A percentile compares a stretch with the other conserved stretches of the same genome.
Evolutionary conservation across 2,113 vertebrate species (phyloP).

Genomic region (Cariama cristata): DNA sequence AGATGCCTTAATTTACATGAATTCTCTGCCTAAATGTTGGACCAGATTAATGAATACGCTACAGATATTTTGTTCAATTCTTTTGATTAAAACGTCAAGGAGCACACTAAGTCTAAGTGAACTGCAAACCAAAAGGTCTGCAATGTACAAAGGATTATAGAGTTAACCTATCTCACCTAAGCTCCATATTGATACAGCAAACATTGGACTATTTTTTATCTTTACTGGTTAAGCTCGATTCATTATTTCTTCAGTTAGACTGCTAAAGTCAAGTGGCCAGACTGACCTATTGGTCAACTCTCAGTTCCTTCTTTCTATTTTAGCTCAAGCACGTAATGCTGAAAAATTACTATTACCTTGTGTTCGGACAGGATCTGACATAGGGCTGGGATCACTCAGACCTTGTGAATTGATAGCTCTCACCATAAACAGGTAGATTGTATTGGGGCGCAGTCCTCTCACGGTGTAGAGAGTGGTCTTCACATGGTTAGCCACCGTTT

Average conservation of each 20-base stretch:
- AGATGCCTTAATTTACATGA: background rate
- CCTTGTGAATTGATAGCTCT: conserved; percentile 94
- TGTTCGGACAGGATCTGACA: conserved; percentile 96
- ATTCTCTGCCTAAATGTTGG: background rate
- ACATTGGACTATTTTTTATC: background rate
- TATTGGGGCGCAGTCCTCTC: conserved; percentile 92
- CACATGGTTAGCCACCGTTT: conserved; percentile 94
- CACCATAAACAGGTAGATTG: conserved; percentile 98
- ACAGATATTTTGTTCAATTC: background rate
- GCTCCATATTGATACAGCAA: background rate
- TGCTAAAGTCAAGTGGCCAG: background rate
- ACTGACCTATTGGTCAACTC: background rate
- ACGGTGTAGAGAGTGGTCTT: conserved; percentile 91
- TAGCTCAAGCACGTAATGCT: background rate
- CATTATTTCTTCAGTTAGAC: background rate
- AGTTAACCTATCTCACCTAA: background rate
- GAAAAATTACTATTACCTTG: conserved; percentile 83
- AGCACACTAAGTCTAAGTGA: background rate
- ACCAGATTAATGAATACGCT: background rate
- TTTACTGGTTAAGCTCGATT: background rate
- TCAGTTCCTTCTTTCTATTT: background rate
- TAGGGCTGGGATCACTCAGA: conserved; percentile 95
- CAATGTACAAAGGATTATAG: background rate
- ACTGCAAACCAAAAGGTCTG: background rate
- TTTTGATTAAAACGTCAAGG: background rate